Evolutionary conservation across 2,797 vertebrate species (phyloP).

Genomic region (Knipowitschia caucasica): DNA sequence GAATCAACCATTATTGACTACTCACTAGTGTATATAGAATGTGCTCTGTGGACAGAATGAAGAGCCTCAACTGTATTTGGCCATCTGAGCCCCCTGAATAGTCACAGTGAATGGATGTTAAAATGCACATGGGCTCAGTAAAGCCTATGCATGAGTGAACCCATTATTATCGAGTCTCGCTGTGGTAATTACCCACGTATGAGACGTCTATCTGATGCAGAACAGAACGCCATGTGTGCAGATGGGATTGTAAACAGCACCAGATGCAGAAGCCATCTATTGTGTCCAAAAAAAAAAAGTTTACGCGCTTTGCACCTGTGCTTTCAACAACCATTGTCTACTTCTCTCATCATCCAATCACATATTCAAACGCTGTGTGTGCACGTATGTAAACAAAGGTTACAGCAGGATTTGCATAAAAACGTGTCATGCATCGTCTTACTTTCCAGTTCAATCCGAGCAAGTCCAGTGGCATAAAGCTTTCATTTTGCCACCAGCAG

Average conservation of each 20-base stretch:
- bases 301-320: conserved; percentile 53
- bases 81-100: conserved; percentile 47
- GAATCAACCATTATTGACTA: too few species aligned
- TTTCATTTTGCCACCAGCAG: conserved; percentile 13
- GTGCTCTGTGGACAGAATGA: too few species aligned
- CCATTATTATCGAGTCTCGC: conserved; percentile 42
- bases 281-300: conserved; percentile 62
- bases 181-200: conserved; percentile 49
- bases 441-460: not conserved
- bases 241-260: conserved; percentile 47
- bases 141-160: conserved; percentile 34
- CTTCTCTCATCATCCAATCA: not conserved
- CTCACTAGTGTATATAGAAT: too few species aligned
- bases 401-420: not conserved
- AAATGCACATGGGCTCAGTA: conserved; percentile 37
- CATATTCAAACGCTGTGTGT: not conserved
- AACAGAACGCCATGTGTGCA: conserved; percentile 41
- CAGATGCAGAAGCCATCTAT: conserved; percentile 62
- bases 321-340: conserved; percentile 14
- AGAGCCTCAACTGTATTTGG: conserved; percentile 1
- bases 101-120: conserved; percentile 53
- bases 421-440: not conserved
- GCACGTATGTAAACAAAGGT: not conserved
- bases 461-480: conserved; percentile 1
- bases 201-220: conserved; percentile 30